Conservation (phyloP, 1,140 invertebrate genomes). For the Zaprionus capensis region DNA sequence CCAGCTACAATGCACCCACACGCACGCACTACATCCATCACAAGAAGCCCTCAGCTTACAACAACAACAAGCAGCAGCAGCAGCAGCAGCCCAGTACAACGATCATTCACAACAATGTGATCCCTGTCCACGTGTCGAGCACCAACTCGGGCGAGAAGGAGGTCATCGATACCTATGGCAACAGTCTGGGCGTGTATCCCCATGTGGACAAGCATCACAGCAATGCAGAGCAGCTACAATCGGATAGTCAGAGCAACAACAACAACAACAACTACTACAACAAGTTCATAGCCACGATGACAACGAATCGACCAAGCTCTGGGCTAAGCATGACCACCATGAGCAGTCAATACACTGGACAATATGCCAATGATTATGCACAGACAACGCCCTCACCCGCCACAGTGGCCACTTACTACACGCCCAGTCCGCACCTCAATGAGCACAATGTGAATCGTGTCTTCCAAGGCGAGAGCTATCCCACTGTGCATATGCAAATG, state of each 20-base stretch:
- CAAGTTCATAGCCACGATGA: conserved; percentile 51
- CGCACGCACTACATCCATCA: conserved; percentile 47
- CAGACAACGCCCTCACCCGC: conserved; percentile 66
- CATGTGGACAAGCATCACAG: conserved; percentile 47
- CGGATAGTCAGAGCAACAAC: neutral
- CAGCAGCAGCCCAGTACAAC: conserved; percentile 59
- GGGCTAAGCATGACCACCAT: conserved; percentile 41
- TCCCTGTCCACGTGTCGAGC: conserved; percentile 70
- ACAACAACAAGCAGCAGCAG: conserved; percentile 30
- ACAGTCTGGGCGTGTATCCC: conserved; percentile 71
- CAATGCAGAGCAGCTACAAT: neutral
- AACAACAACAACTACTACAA: conserved; percentile 35
- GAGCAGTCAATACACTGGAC: conserved; percentile 41
- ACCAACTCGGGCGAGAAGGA: conserved; percentile 75
- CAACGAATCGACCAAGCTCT: conserved; percentile 49
- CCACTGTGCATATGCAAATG: conserved; percentile 43
- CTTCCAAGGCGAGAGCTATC: conserved; percentile 70
- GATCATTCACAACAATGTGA: conserved; percentile 83
- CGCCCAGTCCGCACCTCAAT: conserved; percentile 74
- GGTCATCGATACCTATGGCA: conserved; percentile 70
- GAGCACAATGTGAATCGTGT: conserved; percentile 75
- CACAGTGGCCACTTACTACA: conserved; percentile 69
- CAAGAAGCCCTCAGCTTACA: conserved; percentile 42
- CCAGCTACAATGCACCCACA: conserved; percentile 25
- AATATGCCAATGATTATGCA: conserved; percentile 52